Evolutionary conservation across 2,113 vertebrate genomes (phyloP).

Genomic region (Ammospiza nelsoni): DNA sequence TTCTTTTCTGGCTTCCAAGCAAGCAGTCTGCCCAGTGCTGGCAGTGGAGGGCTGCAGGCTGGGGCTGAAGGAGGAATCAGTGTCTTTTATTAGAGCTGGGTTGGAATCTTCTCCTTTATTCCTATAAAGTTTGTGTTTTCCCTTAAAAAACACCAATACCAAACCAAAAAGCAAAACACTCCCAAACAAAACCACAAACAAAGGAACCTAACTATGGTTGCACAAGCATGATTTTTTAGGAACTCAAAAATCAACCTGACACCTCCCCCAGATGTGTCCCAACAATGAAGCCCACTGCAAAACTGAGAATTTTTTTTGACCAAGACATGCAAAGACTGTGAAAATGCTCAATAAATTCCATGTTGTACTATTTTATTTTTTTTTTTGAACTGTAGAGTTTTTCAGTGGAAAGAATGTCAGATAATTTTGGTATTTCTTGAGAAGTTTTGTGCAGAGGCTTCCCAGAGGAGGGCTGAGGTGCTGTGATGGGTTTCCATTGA

Average conservation of each 20-base stretch:
- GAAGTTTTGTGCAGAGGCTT: neutral
- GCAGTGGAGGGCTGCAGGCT: neutral
- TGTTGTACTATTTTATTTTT: too few relatives aligned
- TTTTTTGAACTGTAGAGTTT: neutral
- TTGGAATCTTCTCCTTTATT: neutral
- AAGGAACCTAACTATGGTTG: neutral
- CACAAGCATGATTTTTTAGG: neutral
- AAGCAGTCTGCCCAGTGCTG: neutral
- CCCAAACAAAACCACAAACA: neutral
- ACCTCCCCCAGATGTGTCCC: fast-evolving
- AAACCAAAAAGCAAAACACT: neutral
- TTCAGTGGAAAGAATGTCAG: neutral
- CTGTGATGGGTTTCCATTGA: neutral
- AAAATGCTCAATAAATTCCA: neutral
- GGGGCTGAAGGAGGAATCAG: neutral
- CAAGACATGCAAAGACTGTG: neutral
- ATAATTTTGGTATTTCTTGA: neutral
- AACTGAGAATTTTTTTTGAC: neutral
- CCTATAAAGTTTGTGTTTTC: neutral
- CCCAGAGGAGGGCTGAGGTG: neutral
- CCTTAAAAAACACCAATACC: neutral
- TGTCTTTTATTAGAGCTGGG: neutral
- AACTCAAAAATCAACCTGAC: neutral
- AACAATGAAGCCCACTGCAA: neutral
- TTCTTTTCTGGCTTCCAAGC: neutral